Percentiles rank a stretch among this genome's conserved stretches.
phyloP scores from a whole-genome alignment of 2,113 vertebrate genomes.

The Papio anubis region DNA sequence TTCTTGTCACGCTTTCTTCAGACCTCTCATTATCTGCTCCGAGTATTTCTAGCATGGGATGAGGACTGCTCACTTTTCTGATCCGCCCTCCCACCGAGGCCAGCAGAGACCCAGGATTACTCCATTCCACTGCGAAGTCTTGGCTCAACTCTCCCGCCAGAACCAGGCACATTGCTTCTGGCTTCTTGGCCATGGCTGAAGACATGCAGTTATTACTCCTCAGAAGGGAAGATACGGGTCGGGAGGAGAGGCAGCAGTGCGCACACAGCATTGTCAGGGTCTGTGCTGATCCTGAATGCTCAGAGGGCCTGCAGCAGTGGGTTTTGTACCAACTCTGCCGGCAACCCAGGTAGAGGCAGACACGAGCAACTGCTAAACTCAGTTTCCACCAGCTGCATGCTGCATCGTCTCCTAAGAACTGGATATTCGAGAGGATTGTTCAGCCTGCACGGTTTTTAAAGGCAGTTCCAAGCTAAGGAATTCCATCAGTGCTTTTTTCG shows the following conservation, averaged over 20 bases:
- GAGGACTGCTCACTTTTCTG: background rate
- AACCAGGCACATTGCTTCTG: background rate
- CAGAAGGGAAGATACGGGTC: background rate
- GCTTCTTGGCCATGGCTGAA: background rate
- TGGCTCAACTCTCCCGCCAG: background rate
- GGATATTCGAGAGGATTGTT: background rate
- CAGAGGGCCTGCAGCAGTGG: background rate
- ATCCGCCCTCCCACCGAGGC: background rate
- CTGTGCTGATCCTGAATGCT: background rate
- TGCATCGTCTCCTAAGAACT: background rate
- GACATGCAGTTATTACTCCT: background rate
- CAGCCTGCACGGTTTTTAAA: background rate
- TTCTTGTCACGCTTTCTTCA: slow-evolving; percentile 14
- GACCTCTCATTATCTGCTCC: slow-evolving; percentile 50
- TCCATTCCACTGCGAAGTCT: background rate
- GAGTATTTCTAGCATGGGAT: slow-evolving; percentile 45
- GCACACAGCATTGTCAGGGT: background rate
- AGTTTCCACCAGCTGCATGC: background rate
- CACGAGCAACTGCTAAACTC: background rate
- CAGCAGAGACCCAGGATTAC: background rate
- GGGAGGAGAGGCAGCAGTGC: background rate
- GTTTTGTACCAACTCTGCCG: background rate
- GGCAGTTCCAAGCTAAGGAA: background rate
- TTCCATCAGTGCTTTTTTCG: background rate
- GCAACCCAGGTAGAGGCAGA: background rate